Conservation (phyloP, 2,113 vertebrate genomes). For the Syngnathoides biaculeatus region DNA sequence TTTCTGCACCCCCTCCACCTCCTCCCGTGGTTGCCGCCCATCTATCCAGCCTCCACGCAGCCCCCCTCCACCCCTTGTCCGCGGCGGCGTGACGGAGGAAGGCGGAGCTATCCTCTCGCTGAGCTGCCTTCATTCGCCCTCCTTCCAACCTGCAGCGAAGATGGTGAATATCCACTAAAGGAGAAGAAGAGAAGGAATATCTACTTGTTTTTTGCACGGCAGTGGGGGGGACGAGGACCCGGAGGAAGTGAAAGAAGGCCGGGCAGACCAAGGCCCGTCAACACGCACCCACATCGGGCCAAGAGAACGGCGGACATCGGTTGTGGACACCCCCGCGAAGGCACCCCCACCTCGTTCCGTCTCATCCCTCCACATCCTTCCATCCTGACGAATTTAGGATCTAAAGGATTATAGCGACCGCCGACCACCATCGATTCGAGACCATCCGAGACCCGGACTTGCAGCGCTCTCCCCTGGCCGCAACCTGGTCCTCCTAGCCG, state of each 20-base stretch:
- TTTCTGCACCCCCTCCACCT: background rate
- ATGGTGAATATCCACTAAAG: slow-evolving; percentile 40
- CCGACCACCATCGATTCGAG: background rate
- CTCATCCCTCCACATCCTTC: slow-evolving; percentile 39
- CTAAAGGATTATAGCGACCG: slow-evolving; percentile 1
- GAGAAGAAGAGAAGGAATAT: background rate
- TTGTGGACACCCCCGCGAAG: slow-evolving; percentile 7
- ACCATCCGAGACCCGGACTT: slow-evolving; percentile 31
- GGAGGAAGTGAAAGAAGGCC: slow-evolving; percentile 36
- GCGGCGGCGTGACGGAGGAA: slow-evolving; percentile 50
- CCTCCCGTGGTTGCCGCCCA: background rate
- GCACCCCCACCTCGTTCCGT: slow-evolving; percentile 19
- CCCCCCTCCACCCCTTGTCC: slow-evolving; percentile 23
- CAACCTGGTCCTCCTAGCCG: slow-evolving; percentile 18
- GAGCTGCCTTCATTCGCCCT: slow-evolving; percentile 4
- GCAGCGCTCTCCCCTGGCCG: slow-evolving; percentile 14
- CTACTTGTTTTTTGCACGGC: slow-evolving; percentile 16
- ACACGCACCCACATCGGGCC: slow-evolving; percentile 55
- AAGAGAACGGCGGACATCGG: slow-evolving; percentile 41
- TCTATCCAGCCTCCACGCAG: background rate
- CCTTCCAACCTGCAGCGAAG: slow-evolving; percentile 19
- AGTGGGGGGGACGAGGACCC: slow-evolving; percentile 1
- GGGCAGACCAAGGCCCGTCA: slow-evolving; percentile 46
- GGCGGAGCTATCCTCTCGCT: slow-evolving; percentile 45
- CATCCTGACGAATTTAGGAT: slow-evolving; percentile 12